Evolutionary conservation across 2,888 invertebrate species (phyloP).

Genomic region (Lithophane semibrunnea): DNA sequence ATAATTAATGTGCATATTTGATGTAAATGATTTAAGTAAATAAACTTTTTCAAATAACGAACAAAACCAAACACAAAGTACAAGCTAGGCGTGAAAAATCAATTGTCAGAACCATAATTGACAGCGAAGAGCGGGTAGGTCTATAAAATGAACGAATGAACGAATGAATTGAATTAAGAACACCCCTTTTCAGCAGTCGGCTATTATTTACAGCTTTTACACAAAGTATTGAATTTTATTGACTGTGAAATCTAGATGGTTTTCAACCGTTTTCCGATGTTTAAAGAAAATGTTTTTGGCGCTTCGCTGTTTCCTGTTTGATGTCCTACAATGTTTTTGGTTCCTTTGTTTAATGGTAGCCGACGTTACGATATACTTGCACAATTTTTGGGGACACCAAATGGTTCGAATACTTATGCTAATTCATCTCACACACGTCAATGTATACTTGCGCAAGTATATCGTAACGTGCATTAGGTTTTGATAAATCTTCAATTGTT

Average conservation of each 20-base stretch:
- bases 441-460: too few relatives aligned
- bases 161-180: constrained; percentile 58
- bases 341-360: background rate
- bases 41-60: background rate
- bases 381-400: too few relatives aligned
- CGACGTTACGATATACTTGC: too few relatives aligned
- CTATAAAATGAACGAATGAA: constrained; percentile 50
- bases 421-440: too few relatives aligned
- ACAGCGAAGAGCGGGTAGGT: constrained; percentile 34
- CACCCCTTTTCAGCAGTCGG: constrained; percentile 51
- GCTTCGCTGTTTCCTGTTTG: background rate
- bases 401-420: too few relatives aligned
- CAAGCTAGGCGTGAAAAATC: constrained; percentile 39
- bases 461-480: too few relatives aligned
- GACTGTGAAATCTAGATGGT: constrained; percentile 24
- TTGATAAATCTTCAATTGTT: too few relatives aligned
- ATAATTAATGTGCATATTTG: too few relatives aligned
- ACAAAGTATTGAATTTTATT: constrained; percentile 49
- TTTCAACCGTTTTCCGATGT: background rate
- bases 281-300: background rate
- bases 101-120: constrained; percentile 56
- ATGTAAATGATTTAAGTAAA: too few relatives aligned
- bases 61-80: background rate
- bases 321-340: background rate
- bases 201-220: constrained; percentile 37